Evolutionary conservation across 2,113 vertebrate species (phyloP).

Genomic region (Notothenia rossii): DNA sequence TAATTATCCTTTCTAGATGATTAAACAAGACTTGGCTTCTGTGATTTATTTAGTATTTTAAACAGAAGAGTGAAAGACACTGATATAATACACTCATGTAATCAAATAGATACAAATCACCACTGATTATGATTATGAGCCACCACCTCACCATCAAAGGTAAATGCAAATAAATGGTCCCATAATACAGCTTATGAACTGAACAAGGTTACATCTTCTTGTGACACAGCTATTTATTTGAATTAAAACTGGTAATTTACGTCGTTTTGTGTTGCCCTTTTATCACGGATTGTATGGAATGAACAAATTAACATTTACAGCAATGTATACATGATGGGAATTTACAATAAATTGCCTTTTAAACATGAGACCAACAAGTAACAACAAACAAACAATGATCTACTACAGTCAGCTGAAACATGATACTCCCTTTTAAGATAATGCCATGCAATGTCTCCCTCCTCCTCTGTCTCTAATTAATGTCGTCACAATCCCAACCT

Average conservation of each 20-base stretch:
- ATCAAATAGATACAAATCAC: background rate
- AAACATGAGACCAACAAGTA: background rate
- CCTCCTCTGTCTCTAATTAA: conserved; percentile 51
- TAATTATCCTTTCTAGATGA: background rate
- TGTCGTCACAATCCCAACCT: conserved; percentile 52
- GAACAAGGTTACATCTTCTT: background rate
- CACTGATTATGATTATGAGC: background rate
- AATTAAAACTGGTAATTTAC: background rate
- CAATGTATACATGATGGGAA: background rate
- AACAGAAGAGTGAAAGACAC: background rate
- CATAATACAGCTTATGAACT: background rate
- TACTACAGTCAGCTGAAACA: conserved; percentile 39
- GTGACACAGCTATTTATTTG: no score
- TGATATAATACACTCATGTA: background rate
- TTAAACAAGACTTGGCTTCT: background rate
- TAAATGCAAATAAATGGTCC: no score
- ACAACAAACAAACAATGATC: background rate
- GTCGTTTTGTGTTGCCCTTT: no score
- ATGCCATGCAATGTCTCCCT: conserved; percentile 27
- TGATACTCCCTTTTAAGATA: conserved; percentile 7
- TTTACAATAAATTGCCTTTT: background rate
- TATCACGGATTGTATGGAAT: no score
- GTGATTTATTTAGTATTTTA: background rate
- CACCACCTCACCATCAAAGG: no score
- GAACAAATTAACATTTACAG: background rate